Evolutionary conservation across 2,888 invertebrate species (phyloP).

Genomic region (Pyrrhia umbra): DNA sequence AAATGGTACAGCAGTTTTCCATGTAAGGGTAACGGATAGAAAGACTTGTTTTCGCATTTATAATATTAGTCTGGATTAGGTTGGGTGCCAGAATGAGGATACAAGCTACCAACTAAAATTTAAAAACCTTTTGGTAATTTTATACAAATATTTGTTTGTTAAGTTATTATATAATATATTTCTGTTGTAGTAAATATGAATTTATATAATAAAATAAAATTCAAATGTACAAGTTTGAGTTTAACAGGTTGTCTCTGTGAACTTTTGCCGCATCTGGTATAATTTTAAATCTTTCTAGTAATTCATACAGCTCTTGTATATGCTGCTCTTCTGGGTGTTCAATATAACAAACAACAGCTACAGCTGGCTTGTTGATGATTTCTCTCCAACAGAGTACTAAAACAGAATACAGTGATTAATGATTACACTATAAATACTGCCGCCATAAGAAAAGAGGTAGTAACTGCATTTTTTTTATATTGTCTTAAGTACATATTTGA

Average conservation of each 20-base stretch:
- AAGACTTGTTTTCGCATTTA: too few relatives aligned
- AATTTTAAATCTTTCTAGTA: slow-evolving; percentile 76
- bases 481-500: too few relatives aligned
- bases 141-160: neutral
- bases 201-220: slow-evolving; percentile 9
- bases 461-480: too few relatives aligned
- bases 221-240: slow-evolving; percentile 85
- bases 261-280: slow-evolving; percentile 63
- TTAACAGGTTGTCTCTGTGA: slow-evolving; percentile 69
- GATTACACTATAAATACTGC: neutral
- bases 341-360: slow-evolving; percentile 78
- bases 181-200: neutral
- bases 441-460: too few relatives aligned
- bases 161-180: slow-evolving; percentile 1
- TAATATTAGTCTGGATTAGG: too few relatives aligned
- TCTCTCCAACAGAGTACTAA: slow-evolving; percentile 81
- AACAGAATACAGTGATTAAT: slow-evolving; percentile 62
- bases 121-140: too few relatives aligned
- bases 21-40: too few relatives aligned
- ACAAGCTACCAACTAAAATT: too few relatives aligned
- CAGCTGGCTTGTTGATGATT: slow-evolving; percentile 73
- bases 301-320: slow-evolving; percentile 73
- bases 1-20: too few relatives aligned
- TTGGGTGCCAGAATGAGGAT: too few relatives aligned
- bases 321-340: slow-evolving; percentile 80